Percentiles rank a stretch among this genome's conserved stretches.
phyloP scores from a whole-genome alignment of 2,113 vertebrate genomes.

The Tringa solitaria region DNA sequence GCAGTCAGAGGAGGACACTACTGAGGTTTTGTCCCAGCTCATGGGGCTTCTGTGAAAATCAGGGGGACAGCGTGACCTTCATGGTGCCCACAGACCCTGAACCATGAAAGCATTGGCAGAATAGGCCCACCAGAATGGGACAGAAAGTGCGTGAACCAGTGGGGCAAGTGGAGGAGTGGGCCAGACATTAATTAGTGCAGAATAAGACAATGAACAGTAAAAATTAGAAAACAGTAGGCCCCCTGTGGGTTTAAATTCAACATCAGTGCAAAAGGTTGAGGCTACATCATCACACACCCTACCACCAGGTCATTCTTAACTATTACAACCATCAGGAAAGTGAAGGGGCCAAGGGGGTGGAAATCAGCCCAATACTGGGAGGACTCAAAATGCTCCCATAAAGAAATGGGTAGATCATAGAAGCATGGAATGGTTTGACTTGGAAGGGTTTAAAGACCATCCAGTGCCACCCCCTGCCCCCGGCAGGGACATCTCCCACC shows the following conservation, averaged over 20 bases:
- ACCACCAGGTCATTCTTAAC: background rate
- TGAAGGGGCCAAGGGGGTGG: background rate
- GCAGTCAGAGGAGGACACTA: background rate
- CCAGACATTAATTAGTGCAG: background rate
- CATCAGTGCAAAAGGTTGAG: background rate
- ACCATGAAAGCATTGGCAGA: accelerated
- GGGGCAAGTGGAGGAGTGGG: background rate
- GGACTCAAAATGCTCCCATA: background rate
- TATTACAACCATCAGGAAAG: background rate
- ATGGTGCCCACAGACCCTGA: background rate
- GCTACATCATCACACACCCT: background rate
- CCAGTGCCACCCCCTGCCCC: too few relatives aligned
- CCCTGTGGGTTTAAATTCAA: background rate
- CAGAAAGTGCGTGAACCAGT: background rate
- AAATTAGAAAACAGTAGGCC: background rate
- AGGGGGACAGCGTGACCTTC: background rate
- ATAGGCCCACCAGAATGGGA: too few relatives aligned
- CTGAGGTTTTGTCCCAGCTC: background rate
- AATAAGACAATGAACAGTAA: background rate
- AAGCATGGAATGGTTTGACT: too few relatives aligned
- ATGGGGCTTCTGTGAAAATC: background rate
- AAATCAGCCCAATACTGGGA: background rate
- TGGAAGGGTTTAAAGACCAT: too few relatives aligned
- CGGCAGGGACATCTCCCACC: too few relatives aligned
- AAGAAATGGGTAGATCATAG: background rate